These are phyloP conservation scores for Antedon mediterranea DNA, from an alignment of 53 echinoderm and acorn worm species.

Conservation along the genomic window DNA sequence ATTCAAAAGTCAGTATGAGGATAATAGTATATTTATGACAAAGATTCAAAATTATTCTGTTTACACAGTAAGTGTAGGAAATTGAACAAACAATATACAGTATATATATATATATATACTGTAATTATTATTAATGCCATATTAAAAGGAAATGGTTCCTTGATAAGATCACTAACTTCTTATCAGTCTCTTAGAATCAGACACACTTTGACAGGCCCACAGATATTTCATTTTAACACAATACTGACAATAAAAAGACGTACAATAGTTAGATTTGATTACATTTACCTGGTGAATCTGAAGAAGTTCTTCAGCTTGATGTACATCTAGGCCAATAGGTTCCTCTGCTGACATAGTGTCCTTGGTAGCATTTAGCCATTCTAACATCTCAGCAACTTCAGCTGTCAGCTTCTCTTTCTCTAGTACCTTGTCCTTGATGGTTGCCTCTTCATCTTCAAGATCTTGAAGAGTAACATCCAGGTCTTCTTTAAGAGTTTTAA, in stretches of 20 bases:
- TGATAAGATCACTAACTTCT: no score
- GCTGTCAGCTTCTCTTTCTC: slow-evolving; percentile 47
- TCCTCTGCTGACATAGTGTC: slow-evolving; percentile 23
- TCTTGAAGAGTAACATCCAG: slow-evolving; percentile 21
- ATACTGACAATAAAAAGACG: no score
- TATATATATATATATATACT: no score
- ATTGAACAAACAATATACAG: no score
- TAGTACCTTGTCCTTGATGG: slow-evolving; percentile 34
- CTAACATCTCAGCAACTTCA: slow-evolving; percentile 49
- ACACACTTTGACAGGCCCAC: no score
- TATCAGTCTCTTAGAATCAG: no score
- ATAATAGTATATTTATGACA: background rate
- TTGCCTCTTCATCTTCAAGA: slow-evolving; percentile 28
- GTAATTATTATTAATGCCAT: no score
- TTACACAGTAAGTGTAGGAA: no score
- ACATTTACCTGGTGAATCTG: slow-evolving; percentile 68
- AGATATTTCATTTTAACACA: no score
- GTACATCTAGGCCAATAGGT: slow-evolving; percentile 37
- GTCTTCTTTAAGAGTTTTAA: slow-evolving; percentile 42
- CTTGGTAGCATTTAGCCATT: slow-evolving; percentile 42
- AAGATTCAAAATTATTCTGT: no score
- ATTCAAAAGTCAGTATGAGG: background rate
- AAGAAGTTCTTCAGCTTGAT: slow-evolving; percentile 41
- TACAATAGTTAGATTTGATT: no score
- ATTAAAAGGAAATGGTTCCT: no score